Base-by-base conservation (phyloP, 2,797 vertebrate species). In the Myripristis murdjan region DNA sequence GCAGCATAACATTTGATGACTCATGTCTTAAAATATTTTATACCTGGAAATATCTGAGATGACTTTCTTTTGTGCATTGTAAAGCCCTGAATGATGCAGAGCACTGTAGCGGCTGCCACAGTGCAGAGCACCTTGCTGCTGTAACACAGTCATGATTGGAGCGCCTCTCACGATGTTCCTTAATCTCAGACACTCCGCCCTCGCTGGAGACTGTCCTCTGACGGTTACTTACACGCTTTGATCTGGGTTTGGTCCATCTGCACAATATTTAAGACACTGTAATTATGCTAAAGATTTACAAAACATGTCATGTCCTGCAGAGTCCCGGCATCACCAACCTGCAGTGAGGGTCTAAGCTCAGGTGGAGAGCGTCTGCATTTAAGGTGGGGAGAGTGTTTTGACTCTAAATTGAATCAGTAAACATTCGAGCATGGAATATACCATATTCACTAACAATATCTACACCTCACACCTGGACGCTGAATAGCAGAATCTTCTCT, bases 221-320 rank as follows among this genome's bases (percentile, higher is more conserved):
- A 78, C 84, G 75, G 72, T 81, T 92, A 92, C 93, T 93, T 93
- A 83, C 70, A 70, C 49, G 75, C 91, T 92, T 93, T 93, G 91
- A 93, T 93, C 89, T 82, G 65, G 78, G 84, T 91, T 89, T 92
- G 87, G 88, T 84, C 83, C 83, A 82, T 89, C 86, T 87, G 82
- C 80, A 82, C 83, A 69, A 92, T 89, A 78, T 89, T 90, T 87
- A 83, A 88, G 20, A 18, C 87, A n/a, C 69, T 85, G 73, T 91
- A 92, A 89, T 89, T 88, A 90, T 72, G 84, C 63, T 81, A 72
- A 92, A 86, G 89, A 89, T 85, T 92, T 84, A 77, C 80, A 31
- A 28, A 39, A 63, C 54, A 31, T 37, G 46, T 83, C 74, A 67
- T 71, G 64, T 75, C 60, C 72, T 1, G 66, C 62, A 0, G 63